A percentile compares a stretch with the other conserved stretches of the same genome.
Evolutionary conservation across 2,888 invertebrate species (phyloP).

Genomic region (Trachelus tabidus): DNA sequence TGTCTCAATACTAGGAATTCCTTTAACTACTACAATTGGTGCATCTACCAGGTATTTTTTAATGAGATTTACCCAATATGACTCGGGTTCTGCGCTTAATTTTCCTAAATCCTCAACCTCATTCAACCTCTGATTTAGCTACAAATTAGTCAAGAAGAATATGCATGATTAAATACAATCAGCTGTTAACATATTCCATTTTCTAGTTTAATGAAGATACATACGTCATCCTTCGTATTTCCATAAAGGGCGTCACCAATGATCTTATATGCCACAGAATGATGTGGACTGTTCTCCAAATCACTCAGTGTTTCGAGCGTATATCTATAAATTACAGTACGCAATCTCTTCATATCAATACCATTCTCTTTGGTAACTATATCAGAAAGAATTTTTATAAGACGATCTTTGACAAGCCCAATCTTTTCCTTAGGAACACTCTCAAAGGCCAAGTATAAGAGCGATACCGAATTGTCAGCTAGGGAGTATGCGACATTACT

Average conservation of each 20-base stretch:
- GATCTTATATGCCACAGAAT: constrained; percentile 79
- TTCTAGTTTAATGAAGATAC: constrained; percentile 44
- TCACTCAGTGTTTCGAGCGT: constrained; percentile 76
- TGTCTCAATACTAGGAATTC: constrained; percentile 74
- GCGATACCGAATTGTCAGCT: constrained; percentile 78
- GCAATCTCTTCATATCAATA: constrained; percentile 82
- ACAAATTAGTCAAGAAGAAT: constrained; percentile 31
- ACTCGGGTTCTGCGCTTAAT: constrained; percentile 72
- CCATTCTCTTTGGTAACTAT: constrained; percentile 67
- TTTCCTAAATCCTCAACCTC: constrained; percentile 73
- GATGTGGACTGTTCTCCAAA: constrained; percentile 83
- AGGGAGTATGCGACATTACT: constrained; percentile 78
- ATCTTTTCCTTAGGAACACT: constrained; percentile 81
- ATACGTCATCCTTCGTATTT: constrained; percentile 77
- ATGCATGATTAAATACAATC: constrained; percentile 9
- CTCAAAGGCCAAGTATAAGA: constrained; percentile 78
- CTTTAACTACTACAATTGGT: constrained; percentile 73
- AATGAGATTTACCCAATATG: constrained; percentile 80
- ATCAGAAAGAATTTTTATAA: constrained; percentile 67
- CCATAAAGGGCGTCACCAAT: constrained; percentile 90
- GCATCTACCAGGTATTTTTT: constrained; percentile 76
- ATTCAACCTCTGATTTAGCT: constrained; percentile 79
- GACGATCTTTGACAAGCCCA: constrained; percentile 71
- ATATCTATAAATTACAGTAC: constrained; percentile 77
- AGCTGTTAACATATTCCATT: constrained; percentile 3